These are phyloP conservation scores for Arctocebus calabarensis DNA, from an alignment of 2,797 vertebrate genomes.

Conservation along the genomic window DNA sequence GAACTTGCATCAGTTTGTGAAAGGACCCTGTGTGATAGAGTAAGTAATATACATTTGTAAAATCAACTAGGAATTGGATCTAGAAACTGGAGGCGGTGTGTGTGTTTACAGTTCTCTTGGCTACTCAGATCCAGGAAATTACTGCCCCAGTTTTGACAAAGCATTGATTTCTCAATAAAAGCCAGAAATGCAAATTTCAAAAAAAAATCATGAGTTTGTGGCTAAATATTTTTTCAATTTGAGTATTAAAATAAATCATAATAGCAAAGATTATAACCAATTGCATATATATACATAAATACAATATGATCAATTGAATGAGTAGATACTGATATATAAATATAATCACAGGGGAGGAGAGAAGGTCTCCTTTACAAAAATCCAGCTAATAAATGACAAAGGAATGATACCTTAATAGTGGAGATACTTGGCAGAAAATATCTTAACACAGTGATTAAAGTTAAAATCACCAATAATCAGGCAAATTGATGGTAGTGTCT, in stretches of 20 bases:
- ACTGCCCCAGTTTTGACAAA: neutral
- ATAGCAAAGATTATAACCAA: neutral
- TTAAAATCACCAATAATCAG: neutral
- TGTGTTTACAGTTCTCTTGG: neutral
- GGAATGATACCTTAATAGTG: neutral
- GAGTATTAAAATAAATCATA: neutral
- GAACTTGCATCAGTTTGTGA: neutral
- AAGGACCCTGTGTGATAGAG: neutral
- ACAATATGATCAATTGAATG: neutral
- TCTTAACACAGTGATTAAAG: neutral
- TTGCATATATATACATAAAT: neutral
- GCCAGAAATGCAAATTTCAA: slow-evolving; percentile 8
- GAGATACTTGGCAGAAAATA: slow-evolving; percentile 9
- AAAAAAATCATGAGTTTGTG: neutral
- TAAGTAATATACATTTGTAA: neutral
- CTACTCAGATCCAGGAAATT: neutral
- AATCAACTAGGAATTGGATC: neutral
- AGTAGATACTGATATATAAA: neutral
- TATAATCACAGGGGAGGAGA: neutral
- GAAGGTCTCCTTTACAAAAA: neutral
- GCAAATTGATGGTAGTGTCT: neutral
- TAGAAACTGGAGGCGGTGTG: neutral
- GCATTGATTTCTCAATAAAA: neutral
- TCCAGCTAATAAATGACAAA: neutral
- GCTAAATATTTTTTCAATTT: neutral